These are phyloP conservation scores for Escarpia spicata DNA, from an alignment of 2,888 invertebrate species.

Conservation along the genomic window DNA sequence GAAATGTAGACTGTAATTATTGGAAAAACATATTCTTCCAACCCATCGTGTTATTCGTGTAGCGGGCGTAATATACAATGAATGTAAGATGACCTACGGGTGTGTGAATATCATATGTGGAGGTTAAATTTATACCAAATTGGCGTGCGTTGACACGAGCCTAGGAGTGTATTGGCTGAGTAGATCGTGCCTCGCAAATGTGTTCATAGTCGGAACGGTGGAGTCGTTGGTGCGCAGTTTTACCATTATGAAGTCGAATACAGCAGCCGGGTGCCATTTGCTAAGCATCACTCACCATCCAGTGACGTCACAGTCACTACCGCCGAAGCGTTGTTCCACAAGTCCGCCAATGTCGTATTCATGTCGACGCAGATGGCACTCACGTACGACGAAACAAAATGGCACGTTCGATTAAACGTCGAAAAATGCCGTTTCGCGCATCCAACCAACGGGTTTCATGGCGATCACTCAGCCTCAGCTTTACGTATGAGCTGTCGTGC, in stretches of 20 bases:
- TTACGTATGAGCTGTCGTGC: not conserved
- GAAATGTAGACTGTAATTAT: not conserved
- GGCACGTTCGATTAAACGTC: not conserved
- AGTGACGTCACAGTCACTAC: not conserved
- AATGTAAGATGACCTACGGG: too few relatives aligned
- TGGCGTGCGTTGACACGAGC: too few relatives aligned
- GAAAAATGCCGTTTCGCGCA: not conserved
- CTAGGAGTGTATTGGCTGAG: not conserved
- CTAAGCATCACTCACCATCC: not conserved
- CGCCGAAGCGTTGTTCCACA: not conserved
- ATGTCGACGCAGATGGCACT: not conserved
- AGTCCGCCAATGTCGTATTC: not conserved
- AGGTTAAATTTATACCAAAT: too few relatives aligned
- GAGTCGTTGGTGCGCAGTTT: not conserved
- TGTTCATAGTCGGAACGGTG: not conserved
- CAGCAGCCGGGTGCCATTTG: not conserved
- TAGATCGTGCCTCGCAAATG: not conserved
- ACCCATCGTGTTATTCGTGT: not conserved
- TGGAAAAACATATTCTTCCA: not conserved
- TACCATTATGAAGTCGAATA: not conserved
- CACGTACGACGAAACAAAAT: not conserved
- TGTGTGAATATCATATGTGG: too few relatives aligned
- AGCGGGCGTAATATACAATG: not conserved
- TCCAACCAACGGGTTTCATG: not conserved
- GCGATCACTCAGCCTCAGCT: not conserved